Base-by-base conservation (phyloP, 2,113 vertebrate genomes). In the Daphoenositta chrysoptera region DNA sequence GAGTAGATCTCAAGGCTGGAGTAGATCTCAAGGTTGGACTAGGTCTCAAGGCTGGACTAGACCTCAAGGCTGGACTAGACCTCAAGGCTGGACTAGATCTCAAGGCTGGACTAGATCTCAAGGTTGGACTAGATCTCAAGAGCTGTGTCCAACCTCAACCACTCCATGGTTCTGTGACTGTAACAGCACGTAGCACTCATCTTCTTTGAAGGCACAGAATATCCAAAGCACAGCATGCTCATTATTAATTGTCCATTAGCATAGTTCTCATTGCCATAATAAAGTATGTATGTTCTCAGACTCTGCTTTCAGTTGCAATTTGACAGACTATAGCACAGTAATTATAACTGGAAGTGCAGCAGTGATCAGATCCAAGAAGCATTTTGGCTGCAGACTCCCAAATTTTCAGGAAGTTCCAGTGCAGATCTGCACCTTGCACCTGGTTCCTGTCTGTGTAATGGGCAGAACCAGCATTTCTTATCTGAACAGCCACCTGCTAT, bases 361-460 rank as follows among this genome's bases (percentile, higher is more conserved):
- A 56, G 30, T 70, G 75, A 83, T 80, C 68, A 57, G 85, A 78
- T 93, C 89, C 94, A 89, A 95, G 79, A 89, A 80, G 44, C 27
- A 35, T 83, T 96, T 95, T 97, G 86, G 91, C 95, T 78, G 51
- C 77, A 87, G 69, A 26, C 56, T 90, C 86, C 47, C 51, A 58
- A 48, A 90, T 89, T 92, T 60, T 69, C 96, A 97, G 96, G 96
- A 96, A 97, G 93, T 94, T 93, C 92, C 95, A 81, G 80, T 13
- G 47, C 76, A 97, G 94, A 97, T 97, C 96, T 96, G 86, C 68
- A 90, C 86, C 72, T 93, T 31, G 7, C 96, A 97, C 90, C 96
- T 97, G 96, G 95, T 97, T 97, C 96, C 96, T 97, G 96, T 95
- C 94, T 89, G 60, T 73, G 51, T 64, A 93, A 92, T 60, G 91